Base-by-base conservation (phyloP, 2,888 invertebrate genomes). In the Phasia obesa region DNA sequence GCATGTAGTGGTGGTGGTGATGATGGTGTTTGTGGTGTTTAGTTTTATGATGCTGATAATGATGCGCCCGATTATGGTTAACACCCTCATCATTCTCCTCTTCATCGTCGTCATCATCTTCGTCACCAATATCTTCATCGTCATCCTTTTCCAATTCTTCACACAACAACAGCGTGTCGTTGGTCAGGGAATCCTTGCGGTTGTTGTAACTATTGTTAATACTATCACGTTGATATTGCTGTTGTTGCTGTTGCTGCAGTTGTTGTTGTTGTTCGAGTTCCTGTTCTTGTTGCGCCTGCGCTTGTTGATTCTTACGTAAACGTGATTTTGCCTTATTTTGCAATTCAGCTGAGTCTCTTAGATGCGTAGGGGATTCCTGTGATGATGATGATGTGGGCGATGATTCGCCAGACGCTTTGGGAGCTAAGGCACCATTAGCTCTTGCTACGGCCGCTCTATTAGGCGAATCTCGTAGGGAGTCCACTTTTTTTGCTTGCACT, bases 401-500 rank as follows among this genome's bases (percentile, higher is more conserved):
- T 13, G 92, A 91, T 86, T 92, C 92, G 35, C 91, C 91, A 47
- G 91, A 92, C 62, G 92, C 92, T 81, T 90, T 89, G 17, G 92
- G 92, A 64, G 92, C 92, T 81, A 91, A 85, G 4, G 91, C 90
- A 69, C 91, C 92, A 86, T 91, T 92, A 44, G 89, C 88, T 25
- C 90, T 87, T 19, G 88, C 86, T 27, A 79, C n/a, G 21, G 84
- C 84, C 83, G 85, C 85, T 44, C 91, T 89, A 84, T 87, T 88
- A 21, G 91, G 90, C 62, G 91, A 91, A 83, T 92, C 92, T 51
- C 92, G 87, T 84, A 92, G 87, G 64, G 92, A 91, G 84, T 92
- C 91, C 80, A 92, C 91, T 88, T 92, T 92, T 86, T 91, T 92
- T 78, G 90, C 89, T 83, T 92, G 91, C 44, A 88, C 93, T 70